These are phyloP conservation scores for Eudemis profundana DNA, from an alignment of 2,888 invertebrate genomes.

Conservation along the genomic window DNA sequence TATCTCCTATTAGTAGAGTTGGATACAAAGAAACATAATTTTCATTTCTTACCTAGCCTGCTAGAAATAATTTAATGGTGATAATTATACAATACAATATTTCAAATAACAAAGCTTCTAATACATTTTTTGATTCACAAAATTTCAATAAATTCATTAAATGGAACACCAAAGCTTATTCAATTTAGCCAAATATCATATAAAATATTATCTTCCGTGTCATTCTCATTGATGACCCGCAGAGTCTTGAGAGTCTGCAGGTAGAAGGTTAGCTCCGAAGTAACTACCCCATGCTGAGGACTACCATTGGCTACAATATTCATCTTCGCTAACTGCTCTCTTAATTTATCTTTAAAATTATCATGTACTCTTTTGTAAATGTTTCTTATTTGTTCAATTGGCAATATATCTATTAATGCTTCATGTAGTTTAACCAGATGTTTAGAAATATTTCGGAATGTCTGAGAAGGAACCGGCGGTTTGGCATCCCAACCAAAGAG, in stretches of 20 bases:
- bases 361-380: constrained; percentile 92
- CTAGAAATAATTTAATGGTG: constrained; percentile 23
- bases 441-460: constrained; percentile 93
- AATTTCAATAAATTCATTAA: constrained; percentile 14
- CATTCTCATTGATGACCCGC: constrained; percentile 90
- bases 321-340: constrained; percentile 93
- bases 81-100: constrained; percentile 15
- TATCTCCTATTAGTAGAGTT: constrained; percentile 1
- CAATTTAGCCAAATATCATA: constrained; percentile 93
- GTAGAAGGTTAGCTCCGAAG: constrained; percentile 96
- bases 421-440: constrained; percentile 96
- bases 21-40: constrained; percentile 2
- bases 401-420: constrained; percentile 94
- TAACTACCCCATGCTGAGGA: constrained; percentile 97
- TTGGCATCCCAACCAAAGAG: constrained; percentile 96
- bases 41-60: constrained; percentile 11
- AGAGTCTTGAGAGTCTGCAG: constrained; percentile 93
- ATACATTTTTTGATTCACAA: constrained; percentile 20
- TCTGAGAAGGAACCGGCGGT: constrained; percentile 97
- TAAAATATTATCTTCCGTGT: constrained; percentile 90
- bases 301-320: constrained; percentile 98
- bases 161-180: constrained; percentile 40
- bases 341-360: constrained; percentile 94
- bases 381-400: constrained; percentile 90
- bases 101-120: constrained; percentile 23